Conservation (phyloP, 2,797 vertebrate species). For the Euthynnus affinis region DNA sequence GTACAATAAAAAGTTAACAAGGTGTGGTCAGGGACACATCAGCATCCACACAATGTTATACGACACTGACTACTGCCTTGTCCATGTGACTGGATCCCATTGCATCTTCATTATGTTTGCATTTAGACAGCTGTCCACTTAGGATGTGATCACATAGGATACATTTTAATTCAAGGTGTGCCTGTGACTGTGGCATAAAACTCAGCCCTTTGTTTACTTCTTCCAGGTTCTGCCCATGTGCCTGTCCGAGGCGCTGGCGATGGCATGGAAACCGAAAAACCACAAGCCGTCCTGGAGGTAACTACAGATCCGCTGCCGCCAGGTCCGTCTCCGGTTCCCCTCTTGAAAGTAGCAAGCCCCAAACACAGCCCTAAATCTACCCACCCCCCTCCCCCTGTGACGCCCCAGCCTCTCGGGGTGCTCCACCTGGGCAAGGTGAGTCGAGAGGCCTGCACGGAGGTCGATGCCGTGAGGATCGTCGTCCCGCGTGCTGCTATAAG, state of each 20-base stretch:
- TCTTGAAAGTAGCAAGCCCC: slow-evolving; percentile 72
- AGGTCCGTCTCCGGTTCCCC: slow-evolving; percentile 46
- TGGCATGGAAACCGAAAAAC: slow-evolving; percentile 96
- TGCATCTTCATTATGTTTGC: too few relatives aligned
- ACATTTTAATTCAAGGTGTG: too few relatives aligned
- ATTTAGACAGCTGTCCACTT: too few relatives aligned
- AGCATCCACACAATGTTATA: too few relatives aligned
- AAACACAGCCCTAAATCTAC: slow-evolving; percentile 70
- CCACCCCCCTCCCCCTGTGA: slow-evolving; percentile 47
- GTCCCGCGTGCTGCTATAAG: slow-evolving; percentile 93
- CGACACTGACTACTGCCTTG: too few relatives aligned
- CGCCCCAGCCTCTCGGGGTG: slow-evolving; percentile 88
- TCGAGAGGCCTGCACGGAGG: slow-evolving; percentile 90
- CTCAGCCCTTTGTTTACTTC: not conserved
- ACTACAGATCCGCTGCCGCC: slow-evolving; percentile 58
- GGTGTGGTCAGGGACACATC: too few relatives aligned
- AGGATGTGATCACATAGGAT: too few relatives aligned
- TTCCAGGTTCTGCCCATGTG: slow-evolving; percentile 73
- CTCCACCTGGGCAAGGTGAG: slow-evolving; percentile 92
- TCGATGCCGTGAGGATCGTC: slow-evolving; percentile 94
- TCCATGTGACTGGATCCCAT: too few relatives aligned
- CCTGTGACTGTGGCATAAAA: not conserved
- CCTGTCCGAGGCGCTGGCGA: slow-evolving; percentile 93
- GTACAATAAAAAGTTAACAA: too few relatives aligned
- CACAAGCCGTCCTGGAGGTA: slow-evolving; percentile 80